Evolutionary conservation across 2,888 invertebrate genomes (phyloP), one percentile per base, ranked within the genome.

Genomic region (Andrena minutula): DNA sequence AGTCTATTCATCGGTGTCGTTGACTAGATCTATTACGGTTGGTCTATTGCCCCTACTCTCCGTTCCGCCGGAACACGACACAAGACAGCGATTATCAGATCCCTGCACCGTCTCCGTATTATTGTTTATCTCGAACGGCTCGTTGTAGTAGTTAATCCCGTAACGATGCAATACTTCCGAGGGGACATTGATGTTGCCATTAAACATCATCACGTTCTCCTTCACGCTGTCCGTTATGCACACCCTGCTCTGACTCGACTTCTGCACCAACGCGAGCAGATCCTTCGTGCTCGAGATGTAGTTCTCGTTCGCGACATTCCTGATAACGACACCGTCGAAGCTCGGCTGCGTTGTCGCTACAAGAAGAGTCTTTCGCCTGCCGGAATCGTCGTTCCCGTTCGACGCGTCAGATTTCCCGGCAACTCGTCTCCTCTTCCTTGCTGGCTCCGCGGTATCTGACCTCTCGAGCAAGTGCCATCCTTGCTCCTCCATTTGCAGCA

Each of bases 21-120:
- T 73, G 35, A 75, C 83, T 78, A 83, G 75, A 72, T 83, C 83
- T 71, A 83, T 83, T 30, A 83, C 12, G 20, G 56, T 26, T 2
- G 83, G 72, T 68, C 8, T 56, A 10, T 65, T 73, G 8, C 51
- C 26, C 6, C 41, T 71, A 16, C 10, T 74, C 65, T 83, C 83
- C 20, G 30, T 70, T 35, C 41, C 58, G 12, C 5, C 41, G 8
- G 66, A 56, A 65, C 53, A 35, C 16, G 72, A 6, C 0, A 20
- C 47, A 20, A 79, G 60, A 47, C 79, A 51, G 0, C 23, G 20
- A 4, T n/a, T 16, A 23, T 72, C 23, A 23, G 65, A 26, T 28
- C 66, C 51, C 41, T 58, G 70, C 7, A 53, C 2, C 3, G n/a
- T 65, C 20, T 49, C 47, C 3, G 7, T 53, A 35, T 86, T 78